Percentiles rank a stretch among this genome's conserved stretches.
phyloP scores from a whole-genome alignment of 2,888 invertebrate species.

The Plagodis dolabraria region DNA sequence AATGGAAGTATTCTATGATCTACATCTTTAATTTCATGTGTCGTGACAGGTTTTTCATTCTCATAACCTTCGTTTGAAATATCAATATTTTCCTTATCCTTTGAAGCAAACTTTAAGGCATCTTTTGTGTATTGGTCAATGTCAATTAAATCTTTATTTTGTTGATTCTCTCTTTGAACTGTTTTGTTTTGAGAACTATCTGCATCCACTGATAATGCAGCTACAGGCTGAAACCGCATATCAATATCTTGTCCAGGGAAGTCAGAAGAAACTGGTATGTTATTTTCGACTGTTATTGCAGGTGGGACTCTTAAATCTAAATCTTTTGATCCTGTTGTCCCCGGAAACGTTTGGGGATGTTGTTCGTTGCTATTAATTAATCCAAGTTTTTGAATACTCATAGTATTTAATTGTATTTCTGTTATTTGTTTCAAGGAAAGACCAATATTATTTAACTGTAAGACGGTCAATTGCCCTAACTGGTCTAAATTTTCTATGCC shows the following conservation, averaged over 20 bases:
- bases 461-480: conserved; percentile 85
- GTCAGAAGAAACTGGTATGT: conserved; percentile 55
- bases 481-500: conserved; percentile 87
- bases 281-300: conserved; percentile 54
- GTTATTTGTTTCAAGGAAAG: conserved; percentile 85
- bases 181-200: conserved; percentile 45
- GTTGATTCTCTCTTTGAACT: conserved; percentile 51
- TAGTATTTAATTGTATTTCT: conserved; percentile 86
- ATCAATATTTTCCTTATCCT: conserved; percentile 79
- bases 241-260: conserved; percentile 77
- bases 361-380: conserved; percentile 69
- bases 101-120: conserved; percentile 77
- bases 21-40: conserved; percentile 73
- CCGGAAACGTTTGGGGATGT: conserved; percentile 52
- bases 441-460: conserved; percentile 85
- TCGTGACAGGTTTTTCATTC: conserved; percentile 53
- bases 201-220: conserved; percentile 43
- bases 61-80: conserved; percentile 71
- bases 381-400: conserved; percentile 84
- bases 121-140: conserved; percentile 84
- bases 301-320: conserved; percentile 79
- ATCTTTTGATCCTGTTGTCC: conserved; percentile 63
- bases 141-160: conserved; percentile 75
- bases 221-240: conserved; percentile 75
- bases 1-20: conserved; percentile 80